Percentiles rank a stretch among this genome's conserved stretches.
Conservation (phyloP, 2,797 vertebrate genomes). For the Antrozous pallidus region DNA sequence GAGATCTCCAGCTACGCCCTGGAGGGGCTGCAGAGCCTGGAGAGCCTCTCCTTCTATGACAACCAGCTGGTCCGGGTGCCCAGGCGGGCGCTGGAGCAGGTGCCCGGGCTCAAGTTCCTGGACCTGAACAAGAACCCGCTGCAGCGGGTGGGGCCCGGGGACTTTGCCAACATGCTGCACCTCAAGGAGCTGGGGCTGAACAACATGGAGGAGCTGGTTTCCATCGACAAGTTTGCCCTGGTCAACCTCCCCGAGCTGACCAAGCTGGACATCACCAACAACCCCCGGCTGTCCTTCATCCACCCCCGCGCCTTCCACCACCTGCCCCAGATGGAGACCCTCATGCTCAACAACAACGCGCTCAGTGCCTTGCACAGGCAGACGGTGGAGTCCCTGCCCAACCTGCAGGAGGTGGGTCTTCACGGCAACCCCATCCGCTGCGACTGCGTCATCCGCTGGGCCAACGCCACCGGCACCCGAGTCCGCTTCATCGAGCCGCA, state of each 20-base stretch:
- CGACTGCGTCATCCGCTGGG: constrained; percentile 97
- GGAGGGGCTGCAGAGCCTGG: constrained; percentile 90
- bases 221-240: constrained; percentile 94
- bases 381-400: constrained; percentile 91
- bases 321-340: constrained; percentile 92
- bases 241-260: constrained; percentile 97
- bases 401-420: constrained; percentile 95
- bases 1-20: constrained; percentile 91
- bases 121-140: constrained; percentile 97
- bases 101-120: constrained; percentile 94
- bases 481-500: constrained; percentile 97
- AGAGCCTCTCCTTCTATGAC: constrained; percentile 97
- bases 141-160: constrained; percentile 90
- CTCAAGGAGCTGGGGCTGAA: constrained; percentile 97
- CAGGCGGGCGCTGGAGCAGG: constrained; percentile 88
- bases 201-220: constrained; percentile 97
- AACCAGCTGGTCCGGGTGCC: constrained; percentile 92
- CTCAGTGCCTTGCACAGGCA: constrained; percentile 94
- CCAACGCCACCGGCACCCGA: constrained; percentile 85
- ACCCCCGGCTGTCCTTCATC: constrained; percentile 94
- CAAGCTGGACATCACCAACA: constrained; percentile 97
- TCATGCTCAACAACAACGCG: constrained; percentile 98
- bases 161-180: constrained; percentile 94
- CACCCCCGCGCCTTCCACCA: constrained; percentile 93
- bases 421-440: constrained; percentile 97